Conservation (phyloP, 2,797 vertebrate genomes). For the Halcyon smyrnensis region DNA sequence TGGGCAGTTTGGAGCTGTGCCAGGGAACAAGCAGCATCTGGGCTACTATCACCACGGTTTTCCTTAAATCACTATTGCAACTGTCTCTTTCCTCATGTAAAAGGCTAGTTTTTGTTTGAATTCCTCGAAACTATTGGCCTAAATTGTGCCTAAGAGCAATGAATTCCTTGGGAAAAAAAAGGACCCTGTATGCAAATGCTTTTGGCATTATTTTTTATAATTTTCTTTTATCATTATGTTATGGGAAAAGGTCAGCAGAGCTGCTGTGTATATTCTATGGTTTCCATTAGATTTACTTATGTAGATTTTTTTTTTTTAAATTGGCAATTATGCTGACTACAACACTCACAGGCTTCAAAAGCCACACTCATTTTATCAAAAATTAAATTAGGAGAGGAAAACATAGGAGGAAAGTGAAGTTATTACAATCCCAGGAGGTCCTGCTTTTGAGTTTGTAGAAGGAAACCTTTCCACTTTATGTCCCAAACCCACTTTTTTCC, state of each 20-base stretch:
- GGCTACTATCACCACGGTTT: rapidly evolving
- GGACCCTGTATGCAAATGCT: rapidly evolving
- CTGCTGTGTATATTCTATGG: not conserved
- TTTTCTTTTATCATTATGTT: not conserved
- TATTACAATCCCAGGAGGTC: not conserved
- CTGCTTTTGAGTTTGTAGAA: not conserved
- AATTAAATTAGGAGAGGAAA: not conserved
- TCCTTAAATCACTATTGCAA: not conserved
- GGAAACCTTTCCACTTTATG: not conserved
- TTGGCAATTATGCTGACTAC: not conserved
- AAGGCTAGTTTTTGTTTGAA: not conserved
- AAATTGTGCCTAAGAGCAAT: not conserved
- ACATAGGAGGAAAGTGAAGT: not conserved
- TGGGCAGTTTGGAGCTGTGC: not conserved
- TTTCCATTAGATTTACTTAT: rapidly evolving
- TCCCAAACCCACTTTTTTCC: not conserved
- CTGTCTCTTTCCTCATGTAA: rapidly evolving
- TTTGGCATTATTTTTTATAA: not conserved
- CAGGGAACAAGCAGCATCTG: not conserved
- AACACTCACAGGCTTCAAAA: not conserved
- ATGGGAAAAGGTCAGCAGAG: not conserved
- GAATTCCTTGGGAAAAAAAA: not conserved
- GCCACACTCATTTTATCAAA: not conserved
- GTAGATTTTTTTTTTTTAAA: not conserved
- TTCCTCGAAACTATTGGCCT: not conserved